A percentile compares a stretch with the other conserved stretches of the same genome.
phyloP scores from a whole-genome alignment of 2,888 invertebrate species.

The Thymelicus lineola region DNA sequence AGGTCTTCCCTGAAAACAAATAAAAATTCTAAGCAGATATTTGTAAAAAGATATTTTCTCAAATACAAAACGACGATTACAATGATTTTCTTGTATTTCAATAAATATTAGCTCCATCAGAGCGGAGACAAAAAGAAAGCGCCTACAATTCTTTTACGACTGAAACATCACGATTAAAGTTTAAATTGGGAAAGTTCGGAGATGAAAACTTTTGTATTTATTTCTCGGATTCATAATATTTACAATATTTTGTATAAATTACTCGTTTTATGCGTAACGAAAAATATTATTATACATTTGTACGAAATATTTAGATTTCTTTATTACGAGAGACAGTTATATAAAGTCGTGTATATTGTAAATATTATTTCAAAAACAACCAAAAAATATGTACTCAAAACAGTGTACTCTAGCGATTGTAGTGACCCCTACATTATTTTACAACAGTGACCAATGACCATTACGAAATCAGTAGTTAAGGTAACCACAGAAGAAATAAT shows the following conservation, averaged over 20 bases:
- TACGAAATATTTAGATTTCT: too few relatives aligned
- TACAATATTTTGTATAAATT: constrained; percentile 33
- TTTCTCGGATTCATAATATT: constrained; percentile 43
- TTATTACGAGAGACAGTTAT: too few relatives aligned
- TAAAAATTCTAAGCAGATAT: too few relatives aligned
- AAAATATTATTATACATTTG: background rate
- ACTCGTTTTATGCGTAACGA: background rate
- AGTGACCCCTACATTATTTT: too few relatives aligned
- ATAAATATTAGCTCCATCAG: constrained; percentile 31
- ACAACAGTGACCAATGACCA: too few relatives aligned
- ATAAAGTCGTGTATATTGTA: too few relatives aligned
- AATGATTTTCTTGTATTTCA: constrained; percentile 27
- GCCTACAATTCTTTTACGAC: constrained; percentile 40
- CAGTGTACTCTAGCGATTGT: too few relatives aligned
- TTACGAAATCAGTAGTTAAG: too few relatives aligned
- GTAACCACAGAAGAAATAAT: too few relatives aligned
- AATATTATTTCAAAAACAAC: too few relatives aligned
- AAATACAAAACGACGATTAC: constrained; percentile 14
- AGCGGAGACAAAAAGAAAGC: constrained; percentile 37
- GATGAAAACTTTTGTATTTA: constrained; percentile 25
- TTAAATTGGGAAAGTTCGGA: constrained; percentile 51
- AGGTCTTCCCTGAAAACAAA: too few relatives aligned
- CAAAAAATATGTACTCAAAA: too few relatives aligned
- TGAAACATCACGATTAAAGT: constrained; percentile 50
- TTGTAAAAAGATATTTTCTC: background rate